phyloP scores from a whole-genome alignment of 1,140 invertebrate species.

The Zaprionus ghesquierei region DNA sequence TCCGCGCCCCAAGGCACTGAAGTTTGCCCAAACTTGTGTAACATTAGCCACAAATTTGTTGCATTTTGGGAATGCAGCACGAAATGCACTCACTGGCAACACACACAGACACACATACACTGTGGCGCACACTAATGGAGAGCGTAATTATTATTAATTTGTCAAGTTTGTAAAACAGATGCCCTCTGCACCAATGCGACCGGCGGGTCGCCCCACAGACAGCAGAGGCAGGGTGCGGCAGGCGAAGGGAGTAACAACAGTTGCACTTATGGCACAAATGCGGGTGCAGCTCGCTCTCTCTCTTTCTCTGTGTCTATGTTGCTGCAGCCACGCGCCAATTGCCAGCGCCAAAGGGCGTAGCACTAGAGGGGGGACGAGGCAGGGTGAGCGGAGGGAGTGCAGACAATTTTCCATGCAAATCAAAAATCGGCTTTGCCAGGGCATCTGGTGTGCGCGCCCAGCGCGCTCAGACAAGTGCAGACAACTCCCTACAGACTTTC shows the following conservation, averaged over 20 bases:
- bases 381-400: neutral
- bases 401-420: conserved; percentile 63
- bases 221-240: neutral
- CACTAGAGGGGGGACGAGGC: neutral
- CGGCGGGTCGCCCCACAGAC: conserved; percentile 11
- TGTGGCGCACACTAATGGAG: conserved; percentile 22
- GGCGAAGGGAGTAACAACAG: neutral
- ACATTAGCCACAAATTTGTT: conserved; percentile 31
- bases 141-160: conserved; percentile 79
- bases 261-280: conserved; percentile 46
- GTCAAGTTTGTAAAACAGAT: conserved; percentile 80
- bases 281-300: conserved; percentile 41
- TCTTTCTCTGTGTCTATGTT: conserved; percentile 14
- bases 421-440: conserved; percentile 46
- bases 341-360: conserved; percentile 27
- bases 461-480: conserved; percentile 52
- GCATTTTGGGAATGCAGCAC: conserved; percentile 17
- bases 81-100: conserved; percentile 26
- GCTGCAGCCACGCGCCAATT: conserved; percentile 46
- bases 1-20: neutral
- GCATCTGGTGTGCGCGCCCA: conserved; percentile 19
- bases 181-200: conserved; percentile 45
- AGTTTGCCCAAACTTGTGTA: neutral
- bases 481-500: conserved; percentile 58
- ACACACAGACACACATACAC: conserved; percentile 9